Evolutionary conservation across 2,888 invertebrate genomes (phyloP), one percentile per base, ranked within the genome.

Genomic region (Eustalomyia histrio): DNA sequence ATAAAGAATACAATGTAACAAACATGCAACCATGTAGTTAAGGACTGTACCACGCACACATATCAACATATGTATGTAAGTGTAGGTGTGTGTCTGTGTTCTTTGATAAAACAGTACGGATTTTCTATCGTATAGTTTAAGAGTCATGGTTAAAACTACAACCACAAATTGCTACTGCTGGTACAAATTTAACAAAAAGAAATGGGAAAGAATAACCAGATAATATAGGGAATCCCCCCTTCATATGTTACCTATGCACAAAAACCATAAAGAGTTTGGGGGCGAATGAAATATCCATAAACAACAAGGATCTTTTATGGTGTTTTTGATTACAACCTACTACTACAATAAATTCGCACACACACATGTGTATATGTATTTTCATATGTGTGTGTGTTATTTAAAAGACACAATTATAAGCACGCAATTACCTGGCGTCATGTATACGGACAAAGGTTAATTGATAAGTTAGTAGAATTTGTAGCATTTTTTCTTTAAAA

Each of bases 121-220:
- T 55, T n/a, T 73, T 55, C 12, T 79, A 73, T 76, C 69, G 63
- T 58, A 63, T 18, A 53, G 63, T 80, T 73, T 73, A 55, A 78
- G 76, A 76, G 80, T 81, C 76, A 81, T 73, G 80, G 73, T 78
- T 81, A 81, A 73, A 81, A 78, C 73, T 76, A 81, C 64, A 81
- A 55, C 80, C 80, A 69, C 76, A 81, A 81, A 72, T 76, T 69
- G 74, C 50, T 69, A 55, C 57, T 72, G 68, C 47, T 63, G 57
- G 17, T 58, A 33, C 63, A 55, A 58, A 29, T 3, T 3, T 3
- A 57, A 71, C 68, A 69, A 43, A 60, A 43, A 63, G 7, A 50
- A 14, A 61, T 29, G 14, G 33, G 21, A 18, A 69, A 29, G 35
- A 12, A n/a, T 6, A 17, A 18, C 8, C 58, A 50, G 35, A 33